phyloP scores from a whole-genome alignment of 2,113 vertebrate genomes.

The Telmatochromis brichardi region DNA sequence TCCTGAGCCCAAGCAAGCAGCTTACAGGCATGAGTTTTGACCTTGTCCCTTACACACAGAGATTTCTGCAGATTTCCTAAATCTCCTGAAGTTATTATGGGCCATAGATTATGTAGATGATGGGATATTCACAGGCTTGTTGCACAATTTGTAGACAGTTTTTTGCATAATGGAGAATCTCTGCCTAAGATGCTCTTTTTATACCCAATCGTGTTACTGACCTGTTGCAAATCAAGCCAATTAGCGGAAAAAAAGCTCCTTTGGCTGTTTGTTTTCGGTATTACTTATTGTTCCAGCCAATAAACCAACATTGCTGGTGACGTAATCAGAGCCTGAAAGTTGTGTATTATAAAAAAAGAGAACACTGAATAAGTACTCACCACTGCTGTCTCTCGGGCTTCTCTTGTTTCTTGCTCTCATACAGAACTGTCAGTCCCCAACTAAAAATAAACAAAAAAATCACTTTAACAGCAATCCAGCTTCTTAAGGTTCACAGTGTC shows the following conservation, averaged over 20 bases:
- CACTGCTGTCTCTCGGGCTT: conserved; percentile 88
- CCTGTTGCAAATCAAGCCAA: neutral
- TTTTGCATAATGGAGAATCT: neutral
- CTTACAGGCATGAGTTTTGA: neutral
- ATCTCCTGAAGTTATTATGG: neutral
- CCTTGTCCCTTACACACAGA: neutral
- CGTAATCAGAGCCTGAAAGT: neutral
- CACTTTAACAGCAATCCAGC: neutral
- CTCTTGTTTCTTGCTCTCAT: conserved; percentile 84
- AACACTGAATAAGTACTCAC: conserved; percentile 65
- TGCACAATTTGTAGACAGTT: neutral
- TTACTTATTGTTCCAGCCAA: neutral
- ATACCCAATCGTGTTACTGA: neutral
- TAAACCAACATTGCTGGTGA: neutral
- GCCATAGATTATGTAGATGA: neutral
- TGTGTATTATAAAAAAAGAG: neutral
- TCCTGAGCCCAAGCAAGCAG: neutral
- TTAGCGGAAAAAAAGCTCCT: neutral
- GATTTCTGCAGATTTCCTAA: neutral
- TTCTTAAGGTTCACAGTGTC: neutral
- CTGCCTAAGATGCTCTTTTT: neutral
- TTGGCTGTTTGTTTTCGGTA: neutral
- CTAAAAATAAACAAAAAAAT: conserved; percentile 56
- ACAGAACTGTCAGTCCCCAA: conserved; percentile 87
- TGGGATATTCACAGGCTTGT: neutral